Percentiles rank a stretch among this genome's conserved stretches.
Conservation (phyloP, 1,140 invertebrate species). For the Pachypsylla venusta region DNA sequence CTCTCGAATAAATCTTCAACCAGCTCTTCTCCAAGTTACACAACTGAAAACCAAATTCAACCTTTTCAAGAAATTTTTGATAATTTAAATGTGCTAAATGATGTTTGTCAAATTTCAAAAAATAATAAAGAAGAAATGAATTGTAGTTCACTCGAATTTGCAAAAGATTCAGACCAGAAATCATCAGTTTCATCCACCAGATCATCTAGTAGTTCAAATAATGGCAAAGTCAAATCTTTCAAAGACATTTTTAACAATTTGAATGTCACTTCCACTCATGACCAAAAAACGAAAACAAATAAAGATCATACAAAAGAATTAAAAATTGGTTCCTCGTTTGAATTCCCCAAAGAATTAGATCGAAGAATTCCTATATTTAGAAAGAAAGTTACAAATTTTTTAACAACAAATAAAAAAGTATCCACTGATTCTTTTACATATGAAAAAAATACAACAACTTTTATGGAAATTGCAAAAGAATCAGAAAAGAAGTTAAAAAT, state of each 20-base stretch:
- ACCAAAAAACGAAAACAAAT: neutral
- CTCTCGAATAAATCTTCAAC: neutral
- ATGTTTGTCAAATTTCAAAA: too few relatives aligned
- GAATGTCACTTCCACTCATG: neutral
- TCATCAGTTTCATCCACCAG: too few relatives aligned
- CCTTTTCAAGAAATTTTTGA: too few relatives aligned
- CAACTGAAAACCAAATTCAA: too few relatives aligned
- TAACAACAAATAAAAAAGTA: neutral
- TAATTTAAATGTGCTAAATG: too few relatives aligned
- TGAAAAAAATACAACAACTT: neutral
- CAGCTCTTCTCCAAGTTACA: too few relatives aligned
- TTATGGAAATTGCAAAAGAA: neutral
- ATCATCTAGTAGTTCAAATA: neutral
- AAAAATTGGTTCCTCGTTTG: too few relatives aligned
- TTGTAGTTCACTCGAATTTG: too few relatives aligned
- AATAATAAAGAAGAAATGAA: too few relatives aligned
- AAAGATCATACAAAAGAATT: too few relatives aligned
- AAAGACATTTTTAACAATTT: neutral
- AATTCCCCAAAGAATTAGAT: neutral
- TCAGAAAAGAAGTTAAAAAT: neutral
- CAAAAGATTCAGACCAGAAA: too few relatives aligned
- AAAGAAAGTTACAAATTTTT: conserved; percentile 5
- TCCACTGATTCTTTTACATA: neutral
- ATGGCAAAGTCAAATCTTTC: neutral
- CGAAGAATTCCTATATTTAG: neutral